These are phyloP conservation scores for Drosophila dives DNA, from an alignment of 2,888 invertebrate genomes.

Conservation along the genomic window DNA sequence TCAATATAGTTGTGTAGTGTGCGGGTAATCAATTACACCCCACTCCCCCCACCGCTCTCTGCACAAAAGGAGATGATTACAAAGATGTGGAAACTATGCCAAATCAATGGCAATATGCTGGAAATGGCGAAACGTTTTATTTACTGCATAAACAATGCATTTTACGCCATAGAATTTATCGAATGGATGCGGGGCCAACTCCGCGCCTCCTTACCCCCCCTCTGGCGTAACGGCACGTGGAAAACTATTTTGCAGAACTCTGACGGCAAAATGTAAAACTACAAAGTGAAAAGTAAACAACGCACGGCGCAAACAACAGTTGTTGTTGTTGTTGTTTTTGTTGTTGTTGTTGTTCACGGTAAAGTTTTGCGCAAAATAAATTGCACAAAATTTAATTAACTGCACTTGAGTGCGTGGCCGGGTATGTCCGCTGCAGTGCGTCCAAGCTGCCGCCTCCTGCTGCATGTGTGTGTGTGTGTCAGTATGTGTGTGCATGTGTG, in stretches of 20 bases:
- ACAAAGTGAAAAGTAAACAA: slow-evolving; percentile 78
- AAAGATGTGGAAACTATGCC: slow-evolving; percentile 56
- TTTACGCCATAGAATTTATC: slow-evolving; percentile 11
- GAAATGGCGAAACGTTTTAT: slow-evolving; percentile 55
- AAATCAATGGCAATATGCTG: slow-evolving; percentile 62
- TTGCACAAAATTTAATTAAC: slow-evolving; percentile 78
- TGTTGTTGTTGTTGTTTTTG: slow-evolving; percentile 32
- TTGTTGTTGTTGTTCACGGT: slow-evolving; percentile 46
- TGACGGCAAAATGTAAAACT: slow-evolving; percentile 71
- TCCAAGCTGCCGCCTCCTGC: slow-evolving; percentile 19
- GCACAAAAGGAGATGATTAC: slow-evolving; percentile 22
- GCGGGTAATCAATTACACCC: slow-evolving; percentile 51
- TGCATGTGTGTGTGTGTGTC: neutral
- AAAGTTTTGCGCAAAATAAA: slow-evolving; percentile 76
- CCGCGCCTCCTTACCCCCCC: neutral
- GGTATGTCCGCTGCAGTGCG: slow-evolving; percentile 46
- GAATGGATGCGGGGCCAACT: neutral
- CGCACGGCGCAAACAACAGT: slow-evolving; percentile 48
- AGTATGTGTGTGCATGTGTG: slow-evolving; percentile 18
- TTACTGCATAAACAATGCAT: slow-evolving; percentile 58
- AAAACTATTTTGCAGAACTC: slow-evolving; percentile 59
- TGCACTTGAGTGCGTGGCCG: slow-evolving; percentile 73
- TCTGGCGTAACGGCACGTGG: slow-evolving; percentile 31
- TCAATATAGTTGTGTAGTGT: slow-evolving; percentile 34
- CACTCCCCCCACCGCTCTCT: neutral